Percentiles rank a stretch among this genome's conserved stretches.
These are phyloP conservation scores for Ceratina japonica DNA, from an alignment of 1,140 invertebrate species.

Conservation along the genomic window DNA sequence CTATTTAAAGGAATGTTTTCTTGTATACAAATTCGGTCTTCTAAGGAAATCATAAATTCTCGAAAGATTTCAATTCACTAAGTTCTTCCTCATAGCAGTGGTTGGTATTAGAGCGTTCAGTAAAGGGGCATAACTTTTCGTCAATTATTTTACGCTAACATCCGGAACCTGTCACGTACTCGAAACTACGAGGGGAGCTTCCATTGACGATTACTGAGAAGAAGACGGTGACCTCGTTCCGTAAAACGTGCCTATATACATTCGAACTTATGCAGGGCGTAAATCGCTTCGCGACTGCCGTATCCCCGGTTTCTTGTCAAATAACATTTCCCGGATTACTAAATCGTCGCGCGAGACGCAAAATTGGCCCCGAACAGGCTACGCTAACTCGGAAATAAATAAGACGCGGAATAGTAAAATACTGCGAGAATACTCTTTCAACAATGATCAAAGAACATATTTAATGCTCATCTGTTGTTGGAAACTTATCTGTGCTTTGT, in stretches of 20 bases:
- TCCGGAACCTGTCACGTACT: background rate
- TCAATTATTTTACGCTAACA: background rate
- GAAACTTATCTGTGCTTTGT: background rate
- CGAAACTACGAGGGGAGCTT: background rate
- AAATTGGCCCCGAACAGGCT: background rate
- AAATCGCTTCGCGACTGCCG: conserved; percentile 46
- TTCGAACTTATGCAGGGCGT: conserved; percentile 30
- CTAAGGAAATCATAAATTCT: no score
- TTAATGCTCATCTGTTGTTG: background rate
- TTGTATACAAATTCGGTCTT: no score
- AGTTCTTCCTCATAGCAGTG: no score
- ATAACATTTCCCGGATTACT: conserved; percentile 18
- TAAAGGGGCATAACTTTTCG: no score
- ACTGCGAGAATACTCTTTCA: background rate
- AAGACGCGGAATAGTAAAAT: background rate
- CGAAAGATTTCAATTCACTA: no score
- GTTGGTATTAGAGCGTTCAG: no score
- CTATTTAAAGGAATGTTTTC: no score
- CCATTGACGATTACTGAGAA: conserved; percentile 9
- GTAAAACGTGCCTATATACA: conserved; percentile 37
- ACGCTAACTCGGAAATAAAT: background rate
- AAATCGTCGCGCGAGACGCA: background rate
- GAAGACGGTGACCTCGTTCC: conserved; percentile 14
- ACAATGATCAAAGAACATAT: background rate
- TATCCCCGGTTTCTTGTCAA: conserved; percentile 17